Base-by-base conservation (phyloP, 92 coral and sea anemone species). In the Zoanthus sociatus region DNA sequence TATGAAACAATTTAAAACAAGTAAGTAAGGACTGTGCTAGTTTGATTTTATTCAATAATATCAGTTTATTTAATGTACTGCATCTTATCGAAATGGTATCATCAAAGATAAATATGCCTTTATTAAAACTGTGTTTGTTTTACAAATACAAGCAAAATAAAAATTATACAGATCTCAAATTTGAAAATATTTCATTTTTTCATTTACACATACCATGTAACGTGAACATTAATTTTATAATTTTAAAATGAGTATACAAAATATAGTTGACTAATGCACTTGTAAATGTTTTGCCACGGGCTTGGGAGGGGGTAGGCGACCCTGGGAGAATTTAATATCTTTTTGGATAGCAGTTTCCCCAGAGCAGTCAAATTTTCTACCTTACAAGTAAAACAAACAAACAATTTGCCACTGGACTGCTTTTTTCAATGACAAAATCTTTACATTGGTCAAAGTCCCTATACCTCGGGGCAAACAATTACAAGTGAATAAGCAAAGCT, bases 11-110 rank as follows among this genome's bases (percentile, higher is more conserved):
- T 71, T 71, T 30, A 71, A n/a, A 71, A 71, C 76, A 71, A 71
- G 76, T 71, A 71, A 71, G 76, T 48, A 71, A 71, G 76, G 48
- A 71, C 76, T 71, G 76, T 71, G 76, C 46, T 69, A 69, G 74
- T 21, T 69, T 69, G 76, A 71, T 71, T 71, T 71, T 71, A 31
- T 71, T 71, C 76, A 71, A 71, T 30, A 33, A 71, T 33, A 33
- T 71, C 76, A 71, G 76, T 30, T 71, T 71, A 8, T 71, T 31
- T 30, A 71, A 71, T 71, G 9, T 71, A 71, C 76, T 71, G 76
- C 76, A 71, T 33, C 76, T 71, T 31, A 71, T 71, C 76, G 33
- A 71, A 71, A 71, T 71, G 76, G 8, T 71, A 71, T 31, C 76
- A 71, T 71, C 17, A 71, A 71, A 71, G 76, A 71, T 71, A 71